Evolutionary conservation across 2,888 invertebrate species (phyloP).

Genomic region (Troilus luridus): DNA sequence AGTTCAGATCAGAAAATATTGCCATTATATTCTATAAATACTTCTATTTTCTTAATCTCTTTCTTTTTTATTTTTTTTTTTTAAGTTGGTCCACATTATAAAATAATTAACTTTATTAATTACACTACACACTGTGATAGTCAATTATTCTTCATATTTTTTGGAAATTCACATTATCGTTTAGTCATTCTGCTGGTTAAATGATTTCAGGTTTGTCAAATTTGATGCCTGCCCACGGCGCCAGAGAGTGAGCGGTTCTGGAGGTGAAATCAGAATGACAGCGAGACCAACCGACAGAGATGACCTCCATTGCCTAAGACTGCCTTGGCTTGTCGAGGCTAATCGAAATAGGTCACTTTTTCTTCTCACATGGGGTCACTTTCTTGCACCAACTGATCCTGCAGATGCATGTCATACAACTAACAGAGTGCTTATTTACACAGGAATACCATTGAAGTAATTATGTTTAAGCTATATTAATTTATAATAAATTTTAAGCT

Average conservation of each 20-base stretch:
- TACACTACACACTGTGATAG: too few relatives aligned
- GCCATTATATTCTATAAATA: too few relatives aligned
- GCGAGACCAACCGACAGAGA: constrained; percentile 76
- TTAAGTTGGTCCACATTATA: too few relatives aligned
- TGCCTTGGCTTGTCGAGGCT: constrained; percentile 86
- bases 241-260: constrained; percentile 74
- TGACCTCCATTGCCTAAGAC: constrained; percentile 76
- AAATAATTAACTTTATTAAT: too few relatives aligned
- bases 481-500: too few relatives aligned
- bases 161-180: too few relatives aligned
- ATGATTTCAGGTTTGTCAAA: constrained; percentile 52
- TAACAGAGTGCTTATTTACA: constrained; percentile 86
- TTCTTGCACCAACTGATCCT: constrained; percentile 77
- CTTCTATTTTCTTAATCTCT: too few relatives aligned
- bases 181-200: not conserved
- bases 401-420: constrained; percentile 77
- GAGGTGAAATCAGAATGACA: constrained; percentile 78
- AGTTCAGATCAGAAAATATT: too few relatives aligned
- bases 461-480: not conserved
- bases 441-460: constrained; percentile 75
- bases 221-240: constrained; percentile 75
- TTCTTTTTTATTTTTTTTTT: too few relatives aligned
- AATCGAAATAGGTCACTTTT: constrained; percentile 85
- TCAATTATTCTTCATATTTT: too few relatives aligned
- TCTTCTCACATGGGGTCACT: constrained; percentile 85